Base-by-base conservation (phyloP, 2,888 invertebrate genomes). In the Ennomos fuscantarius region DNA sequence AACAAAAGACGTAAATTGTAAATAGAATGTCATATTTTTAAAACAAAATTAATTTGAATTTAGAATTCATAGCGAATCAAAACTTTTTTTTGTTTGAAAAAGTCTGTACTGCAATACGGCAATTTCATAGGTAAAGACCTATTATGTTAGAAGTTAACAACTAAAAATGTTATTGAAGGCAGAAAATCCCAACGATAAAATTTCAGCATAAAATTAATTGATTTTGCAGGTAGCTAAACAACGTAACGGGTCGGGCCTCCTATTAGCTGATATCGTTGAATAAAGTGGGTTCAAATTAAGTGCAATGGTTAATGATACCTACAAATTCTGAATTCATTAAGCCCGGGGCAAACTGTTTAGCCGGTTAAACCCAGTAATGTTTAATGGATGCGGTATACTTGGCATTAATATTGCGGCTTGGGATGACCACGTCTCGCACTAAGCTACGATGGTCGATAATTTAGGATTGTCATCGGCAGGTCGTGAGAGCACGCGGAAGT, bases 281-380 rank as follows among this genome's bases (percentile, higher is more conserved):
- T 63, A 69, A 70, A 81, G 76, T 72, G 79, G 77, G 77, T 80
- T 78, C 74, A 81, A 82, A 86, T 84, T 82, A 81, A 79, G 77
- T 82, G 76, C 79, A 79, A 76, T 77, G 69, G 76, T 82, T 86
- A 84, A 87, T 86, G 83, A 82, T 65, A 55, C 55, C 63, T 79
- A 80, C 77, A 85, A 87, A 84, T 87, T 86, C 78, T 76, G 73
- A 84, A 87, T 87, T 87, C 78, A 84, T 83, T 84, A 82, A 79
- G 78, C 78, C 73, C 74, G 68, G 67, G 41, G 80, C 77, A 81
- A 84, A 85, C 82, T 83, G 81, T 84, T 84, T 78, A 55, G 46
- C 41, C 42, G 32, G 55, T 46, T 55, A 48, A 73, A 79, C 76
- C 78, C 75, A 73, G 68, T 79, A 79, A 73, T 80, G 78, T 84